phyloP scores from a whole-genome alignment of 2,888 invertebrate species.

The Drosophila mulleri region DNA sequence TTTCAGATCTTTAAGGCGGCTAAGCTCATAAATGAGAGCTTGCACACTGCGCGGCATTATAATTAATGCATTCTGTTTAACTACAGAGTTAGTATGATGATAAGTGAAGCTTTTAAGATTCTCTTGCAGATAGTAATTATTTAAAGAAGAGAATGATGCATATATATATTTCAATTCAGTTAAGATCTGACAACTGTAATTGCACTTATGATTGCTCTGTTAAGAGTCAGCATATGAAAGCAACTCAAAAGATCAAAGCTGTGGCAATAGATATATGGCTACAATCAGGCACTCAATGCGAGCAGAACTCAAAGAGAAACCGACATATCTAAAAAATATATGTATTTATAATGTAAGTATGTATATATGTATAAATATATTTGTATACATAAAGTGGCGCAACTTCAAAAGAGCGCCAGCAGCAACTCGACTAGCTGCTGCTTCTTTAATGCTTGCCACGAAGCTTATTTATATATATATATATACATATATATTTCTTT shows the following conservation, averaged over 20 bases:
- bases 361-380: slow-evolving; percentile 6
- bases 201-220: slow-evolving; percentile 29
- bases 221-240: slow-evolving; percentile 24
- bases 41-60: no score
- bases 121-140: neutral
- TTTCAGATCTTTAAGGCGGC: neutral
- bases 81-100: neutral
- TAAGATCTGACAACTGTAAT: slow-evolving; percentile 8
- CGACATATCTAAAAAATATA: slow-evolving; percentile 22
- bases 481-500: no score
- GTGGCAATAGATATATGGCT: slow-evolving; percentile 28
- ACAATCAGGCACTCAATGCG: slow-evolving; percentile 26
- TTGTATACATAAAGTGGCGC: slow-evolving; percentile 17
- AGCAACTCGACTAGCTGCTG: slow-evolving; percentile 47
- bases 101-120: neutral
- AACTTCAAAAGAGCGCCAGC: slow-evolving; percentile 47
- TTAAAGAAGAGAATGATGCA: neutral
- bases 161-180: neutral
- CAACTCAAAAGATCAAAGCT: slow-evolving; percentile 67
- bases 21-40: neutral
- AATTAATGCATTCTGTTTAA: neutral
- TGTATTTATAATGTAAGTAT: neutral
- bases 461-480: slow-evolving; percentile 42
- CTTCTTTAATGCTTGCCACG: slow-evolving; percentile 38
- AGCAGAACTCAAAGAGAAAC: slow-evolving; percentile 42